Conservation (phyloP, 2,113 vertebrate genomes). For the Progne subis region DNA sequence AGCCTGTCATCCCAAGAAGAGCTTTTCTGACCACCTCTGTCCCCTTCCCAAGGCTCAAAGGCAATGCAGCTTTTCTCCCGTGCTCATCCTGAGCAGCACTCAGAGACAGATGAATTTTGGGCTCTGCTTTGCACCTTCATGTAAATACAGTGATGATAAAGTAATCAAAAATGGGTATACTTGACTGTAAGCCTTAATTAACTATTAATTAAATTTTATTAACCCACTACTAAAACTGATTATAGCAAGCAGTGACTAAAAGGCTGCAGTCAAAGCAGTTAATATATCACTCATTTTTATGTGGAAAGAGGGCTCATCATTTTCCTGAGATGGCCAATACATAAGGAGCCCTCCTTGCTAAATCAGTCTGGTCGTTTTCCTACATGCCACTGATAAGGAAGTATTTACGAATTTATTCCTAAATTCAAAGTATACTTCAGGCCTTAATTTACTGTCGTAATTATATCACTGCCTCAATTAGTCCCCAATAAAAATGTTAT, state of each 20-base stretch:
- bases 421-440: slow-evolving; percentile 46
- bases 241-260: not conserved
- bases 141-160: slow-evolving; percentile 15
- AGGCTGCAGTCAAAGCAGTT: not conserved
- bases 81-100: not conserved
- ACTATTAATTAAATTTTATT: slow-evolving; percentile 65
- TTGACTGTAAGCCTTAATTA: slow-evolving; percentile 53
- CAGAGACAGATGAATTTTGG: not conserved
- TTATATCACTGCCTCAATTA: slow-evolving; percentile 69
- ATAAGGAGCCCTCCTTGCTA: not conserved
- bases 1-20: not conserved
- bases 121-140: not conserved
- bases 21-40: not conserved
- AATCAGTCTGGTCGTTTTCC: not conserved
- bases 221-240: slow-evolving; percentile 40
- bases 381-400: slow-evolving; percentile 33
- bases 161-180: slow-evolving; percentile 17
- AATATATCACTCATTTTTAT: slow-evolving; percentile 46
- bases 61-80: not conserved
- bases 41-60: not conserved
- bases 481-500: slow-evolving; percentile 41
- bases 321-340: not conserved
- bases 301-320: not conserved
- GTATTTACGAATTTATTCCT: slow-evolving; percentile 47
- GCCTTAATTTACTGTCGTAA: slow-evolving; percentile 57